phyloP scores from a whole-genome alignment of 2,888 invertebrate species.

The Chrysodeixis includens region DNA sequence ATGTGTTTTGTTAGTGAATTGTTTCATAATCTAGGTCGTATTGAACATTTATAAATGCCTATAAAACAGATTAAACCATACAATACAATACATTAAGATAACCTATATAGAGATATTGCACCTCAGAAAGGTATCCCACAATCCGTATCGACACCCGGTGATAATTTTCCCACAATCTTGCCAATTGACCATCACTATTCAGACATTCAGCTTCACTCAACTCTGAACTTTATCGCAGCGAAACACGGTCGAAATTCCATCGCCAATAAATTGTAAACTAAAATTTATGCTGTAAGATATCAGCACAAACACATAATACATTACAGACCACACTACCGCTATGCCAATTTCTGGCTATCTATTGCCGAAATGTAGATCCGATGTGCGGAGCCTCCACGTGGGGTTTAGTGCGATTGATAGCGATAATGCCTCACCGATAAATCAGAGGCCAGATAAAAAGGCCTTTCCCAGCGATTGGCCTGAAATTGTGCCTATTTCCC shows the following conservation, averaged over 20 bases:
- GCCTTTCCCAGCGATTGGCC: neutral
- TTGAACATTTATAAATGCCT: neutral
- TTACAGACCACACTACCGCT: constrained; percentile 38
- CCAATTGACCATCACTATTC: constrained; percentile 38
- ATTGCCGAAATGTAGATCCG: constrained; percentile 51
- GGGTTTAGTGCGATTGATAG: constrained; percentile 30
- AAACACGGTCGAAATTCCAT: constrained; percentile 18
- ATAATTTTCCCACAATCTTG: constrained; percentile 49
- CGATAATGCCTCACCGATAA: constrained; percentile 18
- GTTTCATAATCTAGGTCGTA: too few relatives aligned
- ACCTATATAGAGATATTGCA: neutral
- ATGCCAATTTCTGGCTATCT: constrained; percentile 44
- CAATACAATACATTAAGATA: neutral
- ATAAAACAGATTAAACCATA: neutral
- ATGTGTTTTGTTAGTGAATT: too few relatives aligned
- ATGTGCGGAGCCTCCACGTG: constrained; percentile 22
- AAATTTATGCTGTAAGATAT: constrained; percentile 51
- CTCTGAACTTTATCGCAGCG: constrained; percentile 13
- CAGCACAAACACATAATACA: constrained; percentile 55
- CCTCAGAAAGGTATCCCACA: neutral
- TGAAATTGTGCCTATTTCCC: constrained; percentile 22
- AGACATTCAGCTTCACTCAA: constrained; percentile 5
- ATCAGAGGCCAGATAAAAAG: constrained; percentile 4
- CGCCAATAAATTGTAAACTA: constrained; percentile 20
- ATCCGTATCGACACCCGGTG: constrained; percentile 20